Evolutionary conservation across 2,113 vertebrate genomes (phyloP).

Genomic region (Xyliphius kryptos): DNA sequence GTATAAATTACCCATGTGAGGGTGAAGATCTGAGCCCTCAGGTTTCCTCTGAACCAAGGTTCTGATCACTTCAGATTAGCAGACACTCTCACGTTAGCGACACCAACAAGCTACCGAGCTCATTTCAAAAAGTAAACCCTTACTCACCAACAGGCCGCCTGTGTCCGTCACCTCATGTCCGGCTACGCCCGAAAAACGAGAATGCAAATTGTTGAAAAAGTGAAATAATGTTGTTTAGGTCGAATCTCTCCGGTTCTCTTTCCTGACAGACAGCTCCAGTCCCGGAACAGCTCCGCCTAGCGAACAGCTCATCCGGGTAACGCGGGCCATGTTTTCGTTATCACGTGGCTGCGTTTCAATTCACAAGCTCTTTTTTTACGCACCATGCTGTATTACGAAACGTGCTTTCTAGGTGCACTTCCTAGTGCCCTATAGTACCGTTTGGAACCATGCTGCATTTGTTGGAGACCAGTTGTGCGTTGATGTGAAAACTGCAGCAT

Average conservation of each 20-base stretch:
- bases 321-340: slow-evolving; percentile 3
- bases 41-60: background rate
- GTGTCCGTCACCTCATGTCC: slow-evolving; percentile 15
- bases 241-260: background rate
- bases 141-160: background rate
- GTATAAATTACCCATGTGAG: no score
- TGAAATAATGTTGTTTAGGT: background rate
- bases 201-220: background rate
- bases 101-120: background rate
- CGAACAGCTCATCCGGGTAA: slow-evolving; percentile 31
- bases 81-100: background rate
- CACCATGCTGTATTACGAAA: background rate
- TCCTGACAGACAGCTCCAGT: background rate
- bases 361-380: background rate
- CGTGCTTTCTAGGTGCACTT: background rate
- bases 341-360: slow-evolving; percentile 4
- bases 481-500: no score
- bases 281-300: slow-evolving; percentile 34
- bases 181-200: background rate
- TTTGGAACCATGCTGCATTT: background rate
- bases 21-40: no score
- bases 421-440: background rate
- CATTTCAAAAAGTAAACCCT: slow-evolving; percentile 11
- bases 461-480: background rate
- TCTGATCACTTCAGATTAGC: background rate